Evolutionary conservation across 2,888 invertebrate genomes (phyloP).

Genomic region (Hypena proboscidalis): DNA sequence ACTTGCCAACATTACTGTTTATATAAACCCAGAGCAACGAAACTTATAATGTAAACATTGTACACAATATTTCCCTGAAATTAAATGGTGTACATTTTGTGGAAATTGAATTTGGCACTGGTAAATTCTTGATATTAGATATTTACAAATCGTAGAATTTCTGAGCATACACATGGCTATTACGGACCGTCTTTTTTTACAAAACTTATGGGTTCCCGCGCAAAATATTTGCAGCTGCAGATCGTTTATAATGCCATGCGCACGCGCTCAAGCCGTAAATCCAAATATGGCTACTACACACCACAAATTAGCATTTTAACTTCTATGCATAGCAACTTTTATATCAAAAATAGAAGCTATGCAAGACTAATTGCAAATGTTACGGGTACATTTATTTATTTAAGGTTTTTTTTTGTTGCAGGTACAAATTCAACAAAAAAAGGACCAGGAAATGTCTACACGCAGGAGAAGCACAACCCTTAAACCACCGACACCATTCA

Average conservation of each 20-base stretch:
- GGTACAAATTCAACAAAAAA: constrained; percentile 66
- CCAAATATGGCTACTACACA: constrained; percentile 73
- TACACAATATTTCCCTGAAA: constrained; percentile 18
- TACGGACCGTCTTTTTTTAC: too few species aligned
- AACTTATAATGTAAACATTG: constrained; percentile 32
- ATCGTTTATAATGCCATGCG: constrained; percentile 65
- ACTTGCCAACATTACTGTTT: constrained; percentile 63
- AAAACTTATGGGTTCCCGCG: constrained; percentile 49
- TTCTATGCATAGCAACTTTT: constrained; percentile 53
- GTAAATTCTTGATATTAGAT: too few species aligned
- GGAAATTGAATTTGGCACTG: too few species aligned
- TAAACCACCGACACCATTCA: constrained; percentile 46
- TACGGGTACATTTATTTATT: constrained; percentile 9
- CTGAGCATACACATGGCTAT: too few species aligned
- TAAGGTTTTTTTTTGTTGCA: constrained; percentile 64
- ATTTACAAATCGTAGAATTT: too few species aligned
- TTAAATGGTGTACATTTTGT: too few species aligned
- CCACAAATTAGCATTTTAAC: constrained; percentile 75
- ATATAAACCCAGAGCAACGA: constrained; percentile 45
- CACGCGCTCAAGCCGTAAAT: constrained; percentile 68
- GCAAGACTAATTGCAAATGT: constrained; percentile 43
- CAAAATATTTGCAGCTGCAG: constrained; percentile 62
- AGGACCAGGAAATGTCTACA: constrained; percentile 78
- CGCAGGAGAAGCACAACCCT: constrained; percentile 72
- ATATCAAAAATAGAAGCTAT: constrained; percentile 47